phyloP scores from a whole-genome alignment of 2,888 invertebrate genomes.

The Melanotus villosus region DNA sequence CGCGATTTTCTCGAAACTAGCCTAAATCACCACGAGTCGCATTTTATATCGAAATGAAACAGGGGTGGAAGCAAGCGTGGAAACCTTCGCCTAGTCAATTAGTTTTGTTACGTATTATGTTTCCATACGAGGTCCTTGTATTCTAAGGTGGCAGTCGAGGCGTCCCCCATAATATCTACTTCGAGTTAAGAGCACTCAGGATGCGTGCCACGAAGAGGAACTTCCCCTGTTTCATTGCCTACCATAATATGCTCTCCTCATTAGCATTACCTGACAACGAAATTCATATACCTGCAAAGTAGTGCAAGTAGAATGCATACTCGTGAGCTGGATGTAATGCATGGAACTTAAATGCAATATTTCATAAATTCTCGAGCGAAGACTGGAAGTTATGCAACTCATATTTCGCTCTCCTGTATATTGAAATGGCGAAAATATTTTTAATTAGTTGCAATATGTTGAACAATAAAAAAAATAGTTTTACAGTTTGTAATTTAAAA shows the following conservation, averaged over 20 bases:
- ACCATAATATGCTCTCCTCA: slow-evolving; percentile 14
- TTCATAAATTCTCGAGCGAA: too few species aligned
- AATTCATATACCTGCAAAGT: slow-evolving; percentile 12
- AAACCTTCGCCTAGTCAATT: slow-evolving; percentile 31
- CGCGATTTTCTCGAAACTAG: slow-evolving; percentile 12
- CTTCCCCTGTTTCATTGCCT: slow-evolving; percentile 4
- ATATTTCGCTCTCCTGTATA: too few species aligned
- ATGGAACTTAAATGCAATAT: not conserved
- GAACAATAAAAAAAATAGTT: too few species aligned
- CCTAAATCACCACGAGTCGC: not conserved
- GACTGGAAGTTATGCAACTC: too few species aligned
- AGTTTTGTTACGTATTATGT: slow-evolving; percentile 27
- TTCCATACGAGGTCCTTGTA: slow-evolving; percentile 12
- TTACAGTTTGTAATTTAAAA: too few species aligned
- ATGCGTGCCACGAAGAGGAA: slow-evolving; percentile 19
- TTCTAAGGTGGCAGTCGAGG: slow-evolving; percentile 26
- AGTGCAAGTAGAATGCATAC: not conserved
- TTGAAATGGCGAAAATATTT: too few species aligned
- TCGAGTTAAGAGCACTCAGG: slow-evolving; percentile 26
- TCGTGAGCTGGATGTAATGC: not conserved
- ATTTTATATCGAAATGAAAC: not conserved
- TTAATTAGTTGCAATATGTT: too few species aligned
- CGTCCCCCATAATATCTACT: slow-evolving; percentile 31
- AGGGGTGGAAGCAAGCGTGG: not conserved
- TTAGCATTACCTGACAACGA: slow-evolving; percentile 22